Base-by-base conservation (phyloP, 2,888 invertebrate species). In the Andrena bicolor region DNA sequence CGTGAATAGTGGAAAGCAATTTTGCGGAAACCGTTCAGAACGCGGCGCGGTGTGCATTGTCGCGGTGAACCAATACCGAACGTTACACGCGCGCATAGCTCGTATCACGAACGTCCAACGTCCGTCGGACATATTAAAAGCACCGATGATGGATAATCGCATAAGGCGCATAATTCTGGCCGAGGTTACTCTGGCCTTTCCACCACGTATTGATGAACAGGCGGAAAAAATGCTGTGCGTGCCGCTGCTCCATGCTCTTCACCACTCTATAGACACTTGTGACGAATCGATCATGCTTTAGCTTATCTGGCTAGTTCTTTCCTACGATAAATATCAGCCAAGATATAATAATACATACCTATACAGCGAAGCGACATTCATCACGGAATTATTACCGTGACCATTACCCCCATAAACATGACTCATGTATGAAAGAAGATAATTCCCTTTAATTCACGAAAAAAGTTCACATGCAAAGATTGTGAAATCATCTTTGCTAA, bases 221-320 rank as follows among this genome's bases (percentile, higher is more conserved):
- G 49, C 58, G 23, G 32, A 30, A 56, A 71, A 64, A 53, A 56
- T 51, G 64, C 32, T 4, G 20, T 32, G 75, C 8, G 56, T 41
- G 23, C 10, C 23, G 49, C 28, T 28, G 10, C 41, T 41, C 13
- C 13, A 35, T 35, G 35, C 35, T 35, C 35, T 35, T 2, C 35
- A 35, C 41, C 13, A 23, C 23, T 10, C 49, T 23, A 79, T 32
- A 69, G 65, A 66, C 78, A 41, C 63, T n/a, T 7, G 63, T 80
- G 78, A 85, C 61, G 76, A 87, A 86, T 86, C 78, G 85, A 69
- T 76, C 41, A 41, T 3, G 41, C 41, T 13, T 41, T 13, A 13
- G 13, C 72, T 53, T n/a, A 30, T 13, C 28, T 16, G 26, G 20
- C 7, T 20, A n/a, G 0, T 26, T 41, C 20, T 63, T 32, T 23